Evolutionary conservation across 2,113 vertebrate species (phyloP), one percentile per base, ranked within the genome.

Genomic region (Etia nguti): DNA sequence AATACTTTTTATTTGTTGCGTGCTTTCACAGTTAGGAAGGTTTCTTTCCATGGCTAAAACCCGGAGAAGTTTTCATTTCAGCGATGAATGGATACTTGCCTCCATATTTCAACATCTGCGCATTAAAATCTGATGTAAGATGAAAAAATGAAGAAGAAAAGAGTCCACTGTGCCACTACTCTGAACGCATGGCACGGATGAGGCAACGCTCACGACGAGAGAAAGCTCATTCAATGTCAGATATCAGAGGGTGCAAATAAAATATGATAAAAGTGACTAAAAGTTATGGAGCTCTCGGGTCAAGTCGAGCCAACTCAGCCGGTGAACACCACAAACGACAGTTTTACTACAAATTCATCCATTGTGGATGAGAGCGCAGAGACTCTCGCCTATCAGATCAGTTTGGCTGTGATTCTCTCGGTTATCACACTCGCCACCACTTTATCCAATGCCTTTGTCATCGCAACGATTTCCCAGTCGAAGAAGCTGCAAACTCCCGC

Each of bases 401-500:
- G 97, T 10, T 93, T 99, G 80, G 96, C 97, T 22, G 83, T 93
- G 31, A 43, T 98, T 70, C 96, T 99, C 82, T 97, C 97, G 26
- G 93, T 97, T 10, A 90, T 99, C 95, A 99, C 99, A 5, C 95
- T 99, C 90, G 98, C 97, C 94, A 99, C 98, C 80, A 97, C 97
- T 80, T 95, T 98, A 55, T 98, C 98, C 95, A 99, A 99, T 50
- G 98, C 98, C 5, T 99, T 99, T 89, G 99, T 99, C 85, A 98
- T 99, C 43, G 97, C 97, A 7, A 98, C 98, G 0, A 99, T 99
- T 88, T 98, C 97, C 88, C 98, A 97, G 86, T 98, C 98, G 8
- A 97, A 98, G 93, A 99, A 99, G 89, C 97, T 99, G 81, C 98
- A 98, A 85, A 99, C 98, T 34, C 99, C 99, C 1, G 99, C 99